phyloP scores from a whole-genome alignment of 1,140 invertebrate genomes.

The Mya arenaria region DNA sequence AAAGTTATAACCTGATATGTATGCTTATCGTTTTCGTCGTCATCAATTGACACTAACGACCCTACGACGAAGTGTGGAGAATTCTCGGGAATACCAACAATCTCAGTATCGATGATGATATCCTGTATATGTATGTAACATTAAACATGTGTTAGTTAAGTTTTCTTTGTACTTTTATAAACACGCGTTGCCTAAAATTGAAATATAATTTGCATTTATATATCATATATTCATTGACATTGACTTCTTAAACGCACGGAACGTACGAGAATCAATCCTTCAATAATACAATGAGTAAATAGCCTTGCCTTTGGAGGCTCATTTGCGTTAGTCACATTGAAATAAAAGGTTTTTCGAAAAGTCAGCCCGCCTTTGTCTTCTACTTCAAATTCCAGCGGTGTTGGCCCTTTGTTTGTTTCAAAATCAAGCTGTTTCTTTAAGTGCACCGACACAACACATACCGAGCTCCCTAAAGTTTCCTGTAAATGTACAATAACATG shows the following conservation, averaged over 20 bases:
- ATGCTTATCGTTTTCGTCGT: constrained; percentile 1
- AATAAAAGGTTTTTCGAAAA: constrained; percentile 3
- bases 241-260: too few relatives aligned
- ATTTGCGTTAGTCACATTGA: constrained; percentile 10
- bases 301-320: constrained; percentile 40
- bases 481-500: neutral
- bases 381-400: neutral
- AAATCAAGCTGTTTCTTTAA: neutral
- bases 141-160: too few relatives aligned
- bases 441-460: constrained; percentile 1
- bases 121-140: too few relatives aligned
- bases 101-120: constrained; percentile 19
- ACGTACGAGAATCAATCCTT: too few relatives aligned
- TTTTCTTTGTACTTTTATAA: too few relatives aligned
- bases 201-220: too few relatives aligned
- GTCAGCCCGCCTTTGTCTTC: constrained; percentile 14
- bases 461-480: neutral
- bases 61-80: constrained; percentile 25
- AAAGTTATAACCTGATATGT: constrained; percentile 8
- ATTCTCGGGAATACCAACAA: constrained; percentile 24
- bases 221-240: too few relatives aligned
- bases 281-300: too few relatives aligned
- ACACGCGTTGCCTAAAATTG: too few relatives aligned
- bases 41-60: neutral
- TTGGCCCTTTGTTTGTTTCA: neutral